Evolutionary conservation across 2,888 invertebrate genomes (phyloP).

Genomic region (Salpingus planirostris): DNA sequence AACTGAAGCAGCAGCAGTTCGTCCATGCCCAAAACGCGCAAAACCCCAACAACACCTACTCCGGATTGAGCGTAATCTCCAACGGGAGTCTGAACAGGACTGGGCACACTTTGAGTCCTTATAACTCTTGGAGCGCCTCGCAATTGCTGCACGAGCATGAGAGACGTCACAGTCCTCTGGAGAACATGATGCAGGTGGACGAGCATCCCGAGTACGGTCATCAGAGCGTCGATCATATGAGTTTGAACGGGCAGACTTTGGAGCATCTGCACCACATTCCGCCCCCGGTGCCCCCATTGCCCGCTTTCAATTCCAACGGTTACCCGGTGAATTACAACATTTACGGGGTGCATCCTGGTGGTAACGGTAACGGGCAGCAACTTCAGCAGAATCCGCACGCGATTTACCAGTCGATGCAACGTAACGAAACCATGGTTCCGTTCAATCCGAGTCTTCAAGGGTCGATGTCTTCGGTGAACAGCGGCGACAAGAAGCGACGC

Average conservation of each 20-base stretch:
- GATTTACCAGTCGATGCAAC: conserved; percentile 40
- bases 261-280: conserved; percentile 36
- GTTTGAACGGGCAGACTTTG: conserved; percentile 26
- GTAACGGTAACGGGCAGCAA: too few species aligned
- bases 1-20: conserved; percentile 40
- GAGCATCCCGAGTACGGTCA: conserved; percentile 31
- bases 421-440: conserved; percentile 35
- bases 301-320: conserved; percentile 38
- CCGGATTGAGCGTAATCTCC: conserved; percentile 37
- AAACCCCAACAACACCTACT: conserved; percentile 24
- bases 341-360: conserved; percentile 40
- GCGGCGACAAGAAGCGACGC: conserved; percentile 47
- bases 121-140: conserved; percentile 52
- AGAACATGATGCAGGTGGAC: conserved; percentile 29
- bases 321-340: conserved; percentile 40
- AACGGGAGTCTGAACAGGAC: conserved; percentile 40
- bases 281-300: conserved; percentile 48
- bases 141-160: conserved; percentile 52
- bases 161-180: conserved; percentile 45
- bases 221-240: conserved; percentile 4
- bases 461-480: conserved; percentile 49
- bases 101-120: conserved; percentile 44
- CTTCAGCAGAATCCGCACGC: conserved; percentile 28
- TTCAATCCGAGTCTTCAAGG: conserved; percentile 49
- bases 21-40: conserved; percentile 20